Evolutionary conservation across 2,888 invertebrate genomes (phyloP), one percentile per base, ranked within the genome.

Genomic region (Amphiduros pacificus): DNA sequence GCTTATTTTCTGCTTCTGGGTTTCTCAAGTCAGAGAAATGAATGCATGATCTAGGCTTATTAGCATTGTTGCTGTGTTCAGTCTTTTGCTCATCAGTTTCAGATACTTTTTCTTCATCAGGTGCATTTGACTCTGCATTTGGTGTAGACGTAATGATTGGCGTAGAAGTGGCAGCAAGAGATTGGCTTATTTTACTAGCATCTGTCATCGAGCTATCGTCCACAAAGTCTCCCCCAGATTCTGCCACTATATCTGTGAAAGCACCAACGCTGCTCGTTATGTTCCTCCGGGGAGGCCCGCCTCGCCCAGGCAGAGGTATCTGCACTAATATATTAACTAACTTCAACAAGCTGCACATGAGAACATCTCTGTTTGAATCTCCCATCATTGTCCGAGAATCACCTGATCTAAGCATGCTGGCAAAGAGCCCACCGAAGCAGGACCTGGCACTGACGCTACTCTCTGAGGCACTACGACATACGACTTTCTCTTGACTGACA

Each of bases 61-160:
- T 29, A 2, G 41, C 26, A 41, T 27, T 26, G 36, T 44, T 48
- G 22, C 32, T 48, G 1, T 49, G 28, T 29, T 56, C 55, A 26
- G 90, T 91, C 85, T 92, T 92, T 78, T 89, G 91, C 82, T 93
- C 93, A 78, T 93, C 93, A 0, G 93, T 93, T 84, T 91, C 91
- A 27, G 86, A 67, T 11, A 64, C 67, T 52, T 73, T 73, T 48
- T 74, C 74, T 53, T 77, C 77, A 63, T 77, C 78, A 4, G 73
- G 66, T 14, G 65, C 55, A 53, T 50, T 24, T 28, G 53, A 27
- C 50, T 49, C 27, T 52, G 41, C 32, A 20, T 29, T 48, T 27
- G 29, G 28, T 40, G 41, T 20, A 20, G 57, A 28, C 31, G 36
- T 31, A 9, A 20, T 6, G 14, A 20, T 9, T 36, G 36, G 36